Percentiles rank a stretch among this genome's conserved stretches.
Conservation (phyloP, 2,888 invertebrate genomes). For the Chesias legatella region DNA sequence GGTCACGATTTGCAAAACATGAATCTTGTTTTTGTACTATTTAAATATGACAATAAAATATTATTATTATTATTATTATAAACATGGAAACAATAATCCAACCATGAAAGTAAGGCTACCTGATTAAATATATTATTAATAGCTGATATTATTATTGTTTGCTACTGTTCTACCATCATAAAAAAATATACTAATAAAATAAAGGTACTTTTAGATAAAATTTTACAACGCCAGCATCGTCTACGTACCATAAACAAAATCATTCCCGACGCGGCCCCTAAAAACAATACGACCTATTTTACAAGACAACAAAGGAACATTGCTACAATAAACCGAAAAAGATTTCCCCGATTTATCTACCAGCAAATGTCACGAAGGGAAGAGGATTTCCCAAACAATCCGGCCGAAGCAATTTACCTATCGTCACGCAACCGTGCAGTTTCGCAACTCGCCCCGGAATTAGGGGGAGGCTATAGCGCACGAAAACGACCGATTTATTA, state of each 20-base stretch:
- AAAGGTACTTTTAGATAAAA: no score
- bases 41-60: no score
- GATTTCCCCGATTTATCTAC: conserved; percentile 23
- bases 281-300: conserved; percentile 6
- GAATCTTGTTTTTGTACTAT: no score
- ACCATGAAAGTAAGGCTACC: no score
- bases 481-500: neutral
- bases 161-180: no score
- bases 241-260: conserved; percentile 1
- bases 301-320: conserved; percentile 16
- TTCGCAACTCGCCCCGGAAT: conserved; percentile 33
- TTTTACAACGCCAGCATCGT: no score
- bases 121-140: no score
- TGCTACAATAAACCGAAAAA: conserved; percentile 18
- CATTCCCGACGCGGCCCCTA: conserved; percentile 2
- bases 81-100: no score
- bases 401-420: conserved; percentile 23
- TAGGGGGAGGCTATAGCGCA: conserved; percentile 14
- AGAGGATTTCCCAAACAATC: conserved; percentile 22
- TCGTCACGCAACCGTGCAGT: conserved; percentile 51
- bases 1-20: no score
- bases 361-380: conserved; percentile 25
- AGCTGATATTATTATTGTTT: no score
- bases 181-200: no score
- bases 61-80: no score